Conservation (phyloP, 2,888 invertebrate genomes). For the Hartigia nigra region DNA sequence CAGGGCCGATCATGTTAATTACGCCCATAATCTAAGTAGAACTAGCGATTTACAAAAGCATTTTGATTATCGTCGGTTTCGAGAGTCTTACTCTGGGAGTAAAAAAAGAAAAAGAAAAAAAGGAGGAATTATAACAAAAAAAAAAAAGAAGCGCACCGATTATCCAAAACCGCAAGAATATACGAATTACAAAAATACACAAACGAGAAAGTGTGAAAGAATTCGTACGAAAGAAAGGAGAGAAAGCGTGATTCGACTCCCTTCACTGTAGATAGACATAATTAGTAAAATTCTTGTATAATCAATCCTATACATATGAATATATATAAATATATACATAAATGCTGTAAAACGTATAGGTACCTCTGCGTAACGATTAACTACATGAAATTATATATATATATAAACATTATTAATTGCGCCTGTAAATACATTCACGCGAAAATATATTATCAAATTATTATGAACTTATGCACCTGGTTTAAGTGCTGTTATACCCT, state of each 20-base stretch:
- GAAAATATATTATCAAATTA: slow-evolving; percentile 66
- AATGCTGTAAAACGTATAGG: slow-evolving; percentile 45
- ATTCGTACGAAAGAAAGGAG: slow-evolving; percentile 2
- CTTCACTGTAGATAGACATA: slow-evolving; percentile 18
- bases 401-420: slow-evolving; percentile 57
- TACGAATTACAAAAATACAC: not conserved
- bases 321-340: slow-evolving; percentile 39
- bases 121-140: not conserved
- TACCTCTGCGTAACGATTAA: slow-evolving; percentile 44
- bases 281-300: slow-evolving; percentile 59
- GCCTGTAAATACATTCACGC: slow-evolving; percentile 65
- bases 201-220: slow-evolving; percentile 15
- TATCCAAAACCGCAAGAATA: not conserved
- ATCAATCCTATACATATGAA: slow-evolving; percentile 51
- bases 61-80: not conserved
- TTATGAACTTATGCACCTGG: slow-evolving; percentile 46
- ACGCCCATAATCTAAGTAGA: slow-evolving; percentile 10
- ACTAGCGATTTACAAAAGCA: slow-evolving; percentile 2
- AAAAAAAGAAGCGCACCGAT: slow-evolving; percentile 4
- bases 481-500: not conserved
- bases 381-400: slow-evolving; percentile 33
- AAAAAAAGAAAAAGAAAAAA: slow-evolving; percentile 12
- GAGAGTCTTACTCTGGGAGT: slow-evolving; percentile 22
- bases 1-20: slow-evolving; percentile 4
- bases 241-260: not conserved